Conservation (phyloP, 2,888 invertebrate genomes). For the Apotomis capreana region DNA sequence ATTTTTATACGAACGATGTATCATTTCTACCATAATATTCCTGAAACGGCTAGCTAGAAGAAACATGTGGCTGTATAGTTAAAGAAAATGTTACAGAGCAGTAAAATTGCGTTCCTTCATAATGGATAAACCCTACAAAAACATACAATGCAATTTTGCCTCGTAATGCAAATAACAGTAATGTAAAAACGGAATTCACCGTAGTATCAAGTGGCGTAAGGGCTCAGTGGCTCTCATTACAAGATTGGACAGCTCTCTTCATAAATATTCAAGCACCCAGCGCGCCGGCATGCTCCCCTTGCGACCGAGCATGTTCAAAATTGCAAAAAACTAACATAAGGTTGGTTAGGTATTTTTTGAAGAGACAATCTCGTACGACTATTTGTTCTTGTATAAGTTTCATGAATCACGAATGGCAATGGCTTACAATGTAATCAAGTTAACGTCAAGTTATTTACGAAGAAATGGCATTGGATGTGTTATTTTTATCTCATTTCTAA, state of each 20-base stretch:
- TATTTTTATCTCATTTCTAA: no score
- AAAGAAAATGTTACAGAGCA: no score
- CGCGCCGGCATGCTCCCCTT: constrained; percentile 6
- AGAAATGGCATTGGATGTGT: no score
- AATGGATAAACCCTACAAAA: background rate
- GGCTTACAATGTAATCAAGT: no score
- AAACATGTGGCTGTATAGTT: no score
- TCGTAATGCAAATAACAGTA: background rate
- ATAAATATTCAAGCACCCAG: constrained; percentile 38
- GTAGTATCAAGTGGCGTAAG: constrained; percentile 10
- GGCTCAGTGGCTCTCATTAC: constrained; percentile 37
- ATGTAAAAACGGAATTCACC: background rate
- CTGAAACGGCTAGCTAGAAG: no score
- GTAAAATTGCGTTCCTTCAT: no score
- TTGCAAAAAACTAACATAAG: background rate
- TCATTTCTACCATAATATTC: no score
- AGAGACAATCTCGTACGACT: background rate
- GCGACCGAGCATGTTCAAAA: background rate
- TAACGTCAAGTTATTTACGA: no score
- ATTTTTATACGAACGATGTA: no score
- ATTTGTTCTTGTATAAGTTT: background rate
- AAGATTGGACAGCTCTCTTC: constrained; percentile 40
- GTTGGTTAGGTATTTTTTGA: no score
- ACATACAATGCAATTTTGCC: background rate
- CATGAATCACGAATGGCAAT: no score